Conservation (phyloP, 1,140 invertebrate genomes). For the Drosophila aff. region DNA sequence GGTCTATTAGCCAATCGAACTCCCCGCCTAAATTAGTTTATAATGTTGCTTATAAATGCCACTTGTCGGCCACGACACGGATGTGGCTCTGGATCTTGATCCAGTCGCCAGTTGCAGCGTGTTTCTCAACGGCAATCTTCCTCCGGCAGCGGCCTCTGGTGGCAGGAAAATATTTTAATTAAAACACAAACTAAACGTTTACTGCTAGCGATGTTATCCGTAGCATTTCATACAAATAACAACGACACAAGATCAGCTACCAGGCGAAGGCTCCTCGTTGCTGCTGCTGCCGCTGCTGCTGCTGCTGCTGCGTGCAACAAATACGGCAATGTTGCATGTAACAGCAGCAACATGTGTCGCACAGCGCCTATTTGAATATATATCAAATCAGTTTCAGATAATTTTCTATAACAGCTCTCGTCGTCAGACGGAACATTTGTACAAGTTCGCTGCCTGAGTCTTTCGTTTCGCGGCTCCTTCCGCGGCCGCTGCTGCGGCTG, state of each 20-base stretch:
- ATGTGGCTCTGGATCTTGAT: conserved; percentile 72
- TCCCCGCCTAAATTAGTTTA: conserved; percentile 68
- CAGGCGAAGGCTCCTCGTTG: conserved; percentile 28
- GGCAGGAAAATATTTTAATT: conserved; percentile 79
- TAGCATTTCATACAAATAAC: conserved; percentile 67
- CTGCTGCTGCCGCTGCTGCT: conserved; percentile 27
- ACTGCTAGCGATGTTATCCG: conserved; percentile 78
- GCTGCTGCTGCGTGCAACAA: conserved; percentile 68
- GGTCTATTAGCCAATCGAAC: conserved; percentile 65
- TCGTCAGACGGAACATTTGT: conserved; percentile 58
- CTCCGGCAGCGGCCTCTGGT: conserved; percentile 21
- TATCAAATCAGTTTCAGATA: conserved; percentile 83
- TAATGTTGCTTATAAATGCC: conserved; percentile 70
- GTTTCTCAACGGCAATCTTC: conserved; percentile 47
- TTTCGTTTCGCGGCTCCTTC: conserved; percentile 63
- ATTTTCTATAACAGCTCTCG: conserved; percentile 80
- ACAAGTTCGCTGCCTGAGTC: conserved; percentile 78
- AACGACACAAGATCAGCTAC: conserved; percentile 53
- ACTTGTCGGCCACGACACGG: conserved; percentile 63
- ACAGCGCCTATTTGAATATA: conserved; percentile 82
- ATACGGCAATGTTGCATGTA: conserved; percentile 77
- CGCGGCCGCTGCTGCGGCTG: not conserved
- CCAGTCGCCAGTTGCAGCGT: conserved; percentile 30
- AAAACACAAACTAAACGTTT: conserved; percentile 82
- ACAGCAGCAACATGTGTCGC: conserved; percentile 78